Conservation (phyloP, 2,113 vertebrate genomes). For the Apeltes quadracus region DNA sequence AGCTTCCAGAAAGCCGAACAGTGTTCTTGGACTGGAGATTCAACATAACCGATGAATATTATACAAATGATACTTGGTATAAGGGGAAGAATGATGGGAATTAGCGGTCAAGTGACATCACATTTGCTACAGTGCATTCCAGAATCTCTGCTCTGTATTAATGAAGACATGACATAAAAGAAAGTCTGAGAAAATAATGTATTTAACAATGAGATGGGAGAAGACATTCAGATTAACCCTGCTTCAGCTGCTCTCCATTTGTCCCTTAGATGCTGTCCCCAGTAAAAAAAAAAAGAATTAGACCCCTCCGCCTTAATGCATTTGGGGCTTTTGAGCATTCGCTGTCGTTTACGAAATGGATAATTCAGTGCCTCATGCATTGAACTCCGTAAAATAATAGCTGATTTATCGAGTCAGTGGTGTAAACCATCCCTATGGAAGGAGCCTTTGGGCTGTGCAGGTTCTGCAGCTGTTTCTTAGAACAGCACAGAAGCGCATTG, state of each 20-base stretch:
- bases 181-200: slow-evolving; percentile 18
- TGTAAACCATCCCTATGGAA: slow-evolving; percentile 28
- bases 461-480: slow-evolving; percentile 40
- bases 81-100: slow-evolving; percentile 7
- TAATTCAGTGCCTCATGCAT: slow-evolving; percentile 53
- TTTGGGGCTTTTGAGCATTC: slow-evolving; percentile 26
- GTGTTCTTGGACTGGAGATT: slow-evolving; percentile 7
- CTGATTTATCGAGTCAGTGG: slow-evolving; percentile 10
- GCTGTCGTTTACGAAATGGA: slow-evolving; percentile 50
- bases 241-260: background rate
- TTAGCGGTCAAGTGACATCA: slow-evolving; percentile 21
- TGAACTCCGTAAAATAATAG: slow-evolving; percentile 36
- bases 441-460: slow-evolving; percentile 13
- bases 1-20: slow-evolving; percentile 13
- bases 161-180: slow-evolving; percentile 8
- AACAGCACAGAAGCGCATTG: slow-evolving; percentile 33
- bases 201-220: slow-evolving; percentile 7
- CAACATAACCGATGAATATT: background rate
- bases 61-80: background rate
- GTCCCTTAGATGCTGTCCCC: background rate
- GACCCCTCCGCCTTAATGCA: slow-evolving; percentile 17
- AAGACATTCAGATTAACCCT: slow-evolving; percentile 8
- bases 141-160: slow-evolving; percentile 6
- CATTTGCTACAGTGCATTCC: background rate
- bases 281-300: slow-evolving; percentile 4